Evolutionary conservation across 2,888 invertebrate species (phyloP), one percentile per base, ranked within the genome.

Genomic region (Meta bourneti): DNA sequence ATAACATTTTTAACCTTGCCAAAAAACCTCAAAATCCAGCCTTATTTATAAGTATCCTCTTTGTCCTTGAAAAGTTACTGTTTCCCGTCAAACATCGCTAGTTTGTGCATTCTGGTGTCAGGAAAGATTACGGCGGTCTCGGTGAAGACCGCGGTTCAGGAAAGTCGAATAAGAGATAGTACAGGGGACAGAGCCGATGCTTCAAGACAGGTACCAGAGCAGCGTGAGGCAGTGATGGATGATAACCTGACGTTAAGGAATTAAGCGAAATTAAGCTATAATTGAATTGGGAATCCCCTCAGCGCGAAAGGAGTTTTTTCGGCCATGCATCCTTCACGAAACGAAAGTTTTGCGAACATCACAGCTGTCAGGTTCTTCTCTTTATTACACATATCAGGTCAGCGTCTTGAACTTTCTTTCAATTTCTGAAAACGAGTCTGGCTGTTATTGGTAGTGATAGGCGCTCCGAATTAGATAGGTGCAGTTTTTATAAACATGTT

Each of bases 231-330:
- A 78, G 48, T 85, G 90, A 90, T 90, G 84, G 90, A 90, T 90
- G 90, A 80, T 85, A 74, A 75, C 90, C 80, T 80, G 84, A 84
- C 83, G 72, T 70, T 80, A n/a, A 90, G 69, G 90, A 85, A 85
- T 85, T 90, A 85, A 85, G 80, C 51, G 51, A 85, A 84, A 90
- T 90, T 90, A 85, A 74, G 71, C 48, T 79, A 19, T 85, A 90
- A 90, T 90, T 90, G 90, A 90, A 90, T 83, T 90, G 78, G 13
- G 79, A 78, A 71, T 88, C 69, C 70, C 72, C 49, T 69, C 49
- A 49, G 82, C 5, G 48, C 34, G 34, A n/a, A 20, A 51, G 13
- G 52, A 52, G 49, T 20, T n/a, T 80, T 80, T 51, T 82, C 70
- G 34, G n/a, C 69, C n/a, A 9, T 19, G 19, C 7, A 34, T 20